Evolutionary conservation across 2,113 vertebrate genomes (phyloP), one percentile per base, ranked within the genome.

Genomic region (Glaucomys volans): DNA sequence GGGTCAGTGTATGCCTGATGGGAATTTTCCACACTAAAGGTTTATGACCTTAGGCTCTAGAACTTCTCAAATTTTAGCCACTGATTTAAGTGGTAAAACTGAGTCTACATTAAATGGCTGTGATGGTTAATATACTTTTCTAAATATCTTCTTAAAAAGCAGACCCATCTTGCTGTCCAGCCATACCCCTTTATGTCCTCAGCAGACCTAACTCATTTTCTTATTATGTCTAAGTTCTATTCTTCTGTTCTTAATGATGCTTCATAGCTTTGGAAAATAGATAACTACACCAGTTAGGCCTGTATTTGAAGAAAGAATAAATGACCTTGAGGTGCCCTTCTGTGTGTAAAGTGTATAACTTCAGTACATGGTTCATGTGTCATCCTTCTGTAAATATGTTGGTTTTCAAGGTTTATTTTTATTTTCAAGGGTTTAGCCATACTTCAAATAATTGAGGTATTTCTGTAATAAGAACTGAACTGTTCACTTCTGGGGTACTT

Each of bases 401-500:
- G 20, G 20, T 91, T 85, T 57, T 90, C 17, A 67, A 54, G 44
- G 11, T 80, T 81, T 16, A 35, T 75, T 72, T 22, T 72, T 94
- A n/a, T 81, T 82, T 85, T 79, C 67, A 89, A 54, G 11, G 71
- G 85, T 37, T 91, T 81, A 6, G 42, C 50, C 90, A 2, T 83
- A 50, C 14, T 90, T 91, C 9, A 42, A 81, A 92, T 50, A 90
- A 77, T 42, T 67, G 6, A 87, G 42, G 8, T 66, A 10, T 74
- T 96, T 92, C 66, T 96, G 12, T 81, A 76, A 67, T 6, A 77
- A 57, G 26, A 92, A 90, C 8, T 69, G 10, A 81, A 79, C 20
- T 88, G 82, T 28, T 95, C 87, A 81, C 22, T 57, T 67, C 59
- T 96, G 83, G 8, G 18, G 9, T 87, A 57, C 24, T 89, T 87